A percentile compares a stretch with the other conserved stretches of the same genome.
phyloP scores from a whole-genome alignment of 2,113 vertebrate genomes.

The Casuarius casuarius region DNA sequence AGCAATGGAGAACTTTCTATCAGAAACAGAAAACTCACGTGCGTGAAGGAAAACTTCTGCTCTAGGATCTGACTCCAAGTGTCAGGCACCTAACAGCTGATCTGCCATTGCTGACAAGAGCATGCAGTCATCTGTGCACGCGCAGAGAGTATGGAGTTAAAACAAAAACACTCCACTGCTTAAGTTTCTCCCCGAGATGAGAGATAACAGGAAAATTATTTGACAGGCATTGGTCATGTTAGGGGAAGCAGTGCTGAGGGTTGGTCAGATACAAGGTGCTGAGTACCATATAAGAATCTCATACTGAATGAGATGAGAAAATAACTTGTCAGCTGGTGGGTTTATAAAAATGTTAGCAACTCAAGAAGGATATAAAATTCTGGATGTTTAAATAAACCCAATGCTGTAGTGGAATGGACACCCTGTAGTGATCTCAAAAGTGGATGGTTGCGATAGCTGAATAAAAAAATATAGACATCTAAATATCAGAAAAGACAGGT shows the following conservation, averaged over 20 bases:
- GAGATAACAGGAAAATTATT: background rate
- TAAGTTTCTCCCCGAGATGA: background rate
- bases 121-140: no score
- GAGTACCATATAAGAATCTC: background rate
- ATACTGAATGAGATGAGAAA: background rate
- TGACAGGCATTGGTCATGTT: background rate
- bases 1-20: background rate
- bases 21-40: background rate
- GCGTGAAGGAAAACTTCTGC: background rate
- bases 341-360: background rate
- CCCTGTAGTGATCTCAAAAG: background rate
- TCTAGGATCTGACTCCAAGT: background rate
- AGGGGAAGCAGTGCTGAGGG: background rate
- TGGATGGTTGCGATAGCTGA: background rate
- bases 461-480: background rate
- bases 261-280: background rate
- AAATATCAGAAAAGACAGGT: background rate
- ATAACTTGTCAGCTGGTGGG: background rate
- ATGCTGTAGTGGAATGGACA: background rate
- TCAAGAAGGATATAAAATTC: background rate
- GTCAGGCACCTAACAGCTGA: background rate
- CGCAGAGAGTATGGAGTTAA: background rate
- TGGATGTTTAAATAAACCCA: background rate
- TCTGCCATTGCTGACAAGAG: background rate
- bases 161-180: background rate